phyloP scores from a whole-genome alignment of 1,140 invertebrate genomes.

The Sycophaga agraensis region DNA sequence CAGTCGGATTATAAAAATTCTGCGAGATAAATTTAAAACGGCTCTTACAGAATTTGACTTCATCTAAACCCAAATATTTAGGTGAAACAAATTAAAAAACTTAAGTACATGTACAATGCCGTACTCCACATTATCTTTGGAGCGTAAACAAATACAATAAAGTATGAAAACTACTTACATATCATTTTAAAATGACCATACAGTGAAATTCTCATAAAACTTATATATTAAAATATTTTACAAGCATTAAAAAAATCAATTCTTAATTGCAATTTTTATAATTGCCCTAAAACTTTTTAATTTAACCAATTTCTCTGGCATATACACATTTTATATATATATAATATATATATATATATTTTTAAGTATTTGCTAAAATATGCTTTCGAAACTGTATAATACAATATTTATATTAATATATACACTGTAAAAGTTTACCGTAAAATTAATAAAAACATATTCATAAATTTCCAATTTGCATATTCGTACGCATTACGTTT shows the following conservation, averaged over 20 bases:
- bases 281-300: not conserved
- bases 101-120: slow-evolving; percentile 35
- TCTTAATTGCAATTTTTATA: not conserved
- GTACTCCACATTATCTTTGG: slow-evolving; percentile 26
- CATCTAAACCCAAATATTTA: slow-evolving; percentile 57
- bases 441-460: too few species aligned
- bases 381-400: slow-evolving; percentile 4
- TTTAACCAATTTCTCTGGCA: not conserved
- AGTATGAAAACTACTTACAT: slow-evolving; percentile 27
- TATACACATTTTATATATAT: slow-evolving; percentile 6
- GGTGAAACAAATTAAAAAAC: slow-evolving; percentile 53
- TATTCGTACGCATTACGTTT: too few species aligned
- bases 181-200: slow-evolving; percentile 27
- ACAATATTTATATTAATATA: not conserved
- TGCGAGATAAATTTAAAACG: slow-evolving; percentile 34
- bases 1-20: slow-evolving; percentile 46
- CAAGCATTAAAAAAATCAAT: slow-evolving; percentile 17
- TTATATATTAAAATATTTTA: slow-evolving; percentile 23
- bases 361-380: not conserved
- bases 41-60: slow-evolving; percentile 48
- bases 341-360: not conserved
- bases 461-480: too few species aligned
- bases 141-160: slow-evolving; percentile 22
- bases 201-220: slow-evolving; percentile 24
- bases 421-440: too few species aligned